Conservation (phyloP, 2,113 vertebrate genomes). For the Halcyon malimbica region DNA sequence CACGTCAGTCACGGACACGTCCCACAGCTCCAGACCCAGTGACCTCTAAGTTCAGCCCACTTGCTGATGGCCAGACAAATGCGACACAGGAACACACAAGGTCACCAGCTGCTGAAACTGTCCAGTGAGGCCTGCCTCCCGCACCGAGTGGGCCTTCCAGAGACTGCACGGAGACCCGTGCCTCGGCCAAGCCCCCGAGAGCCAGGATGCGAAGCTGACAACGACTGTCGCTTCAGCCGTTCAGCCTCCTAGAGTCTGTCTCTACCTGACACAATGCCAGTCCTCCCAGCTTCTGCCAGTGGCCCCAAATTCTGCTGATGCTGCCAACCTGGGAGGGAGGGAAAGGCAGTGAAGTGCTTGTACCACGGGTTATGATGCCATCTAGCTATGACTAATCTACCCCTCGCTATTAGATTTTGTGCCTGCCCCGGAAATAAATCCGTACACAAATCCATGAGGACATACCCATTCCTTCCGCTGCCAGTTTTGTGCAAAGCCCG, state of each 20-base stretch:
- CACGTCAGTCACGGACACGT: background rate
- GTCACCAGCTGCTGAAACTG: background rate
- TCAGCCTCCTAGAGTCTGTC: background rate
- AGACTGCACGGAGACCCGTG: background rate
- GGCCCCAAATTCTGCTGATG: background rate
- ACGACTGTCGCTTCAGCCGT: background rate
- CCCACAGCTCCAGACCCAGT: background rate
- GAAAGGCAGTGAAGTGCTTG: background rate
- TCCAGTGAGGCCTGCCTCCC: background rate
- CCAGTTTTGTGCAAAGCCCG: background rate
- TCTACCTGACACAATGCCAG: background rate
- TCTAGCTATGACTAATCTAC: conserved; percentile 26
- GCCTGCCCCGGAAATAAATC: conserved; percentile 50
- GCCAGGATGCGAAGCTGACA: background rate
- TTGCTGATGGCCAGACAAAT: background rate
- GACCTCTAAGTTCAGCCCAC: accelerated
- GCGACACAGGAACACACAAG: accelerated
- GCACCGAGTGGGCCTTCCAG: background rate
- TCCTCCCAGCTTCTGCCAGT: background rate
- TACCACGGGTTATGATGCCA: background rate
- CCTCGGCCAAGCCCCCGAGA: background rate
- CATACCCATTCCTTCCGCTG: conserved; percentile 16
- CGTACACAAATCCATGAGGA: background rate
- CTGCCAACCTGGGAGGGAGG: background rate
- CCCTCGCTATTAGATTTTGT: background rate